These are phyloP conservation scores for Apostichopus leukothele DNA, from an alignment of 53 echinoderm and acorn worm species.

Conservation along the genomic window DNA sequence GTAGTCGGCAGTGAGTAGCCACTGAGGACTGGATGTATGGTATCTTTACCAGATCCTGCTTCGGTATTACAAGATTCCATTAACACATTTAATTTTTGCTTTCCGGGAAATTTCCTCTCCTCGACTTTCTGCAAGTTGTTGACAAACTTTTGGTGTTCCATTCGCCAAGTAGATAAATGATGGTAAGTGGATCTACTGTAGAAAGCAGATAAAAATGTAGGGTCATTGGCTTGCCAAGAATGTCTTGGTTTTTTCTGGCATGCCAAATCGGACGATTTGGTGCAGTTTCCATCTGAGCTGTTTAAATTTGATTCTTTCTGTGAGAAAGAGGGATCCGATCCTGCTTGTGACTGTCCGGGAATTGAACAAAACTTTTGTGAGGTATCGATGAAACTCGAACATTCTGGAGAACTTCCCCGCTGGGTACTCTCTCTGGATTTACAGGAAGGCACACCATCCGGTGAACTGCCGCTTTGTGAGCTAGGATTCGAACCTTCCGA, in stretches of 20 bases:
- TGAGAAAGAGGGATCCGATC: too few species aligned
- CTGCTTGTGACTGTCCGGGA: too few species aligned
- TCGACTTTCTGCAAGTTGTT: conserved; percentile 75
- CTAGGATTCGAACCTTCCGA: too few species aligned
- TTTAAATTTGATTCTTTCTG: neutral
- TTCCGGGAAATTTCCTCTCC: conserved; percentile 78
- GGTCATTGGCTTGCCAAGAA: conserved; percentile 65
- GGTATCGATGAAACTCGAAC: too few species aligned
- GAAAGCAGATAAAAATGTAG: conserved; percentile 82
- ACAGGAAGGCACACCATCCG: too few species aligned
- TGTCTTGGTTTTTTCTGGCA: conserved; percentile 9
- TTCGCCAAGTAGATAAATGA: conserved; percentile 93
- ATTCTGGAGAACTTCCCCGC: too few species aligned
- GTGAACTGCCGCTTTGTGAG: too few species aligned
- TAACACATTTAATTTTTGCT: conserved; percentile 54
- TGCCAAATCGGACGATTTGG: neutral
- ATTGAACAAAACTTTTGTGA: too few species aligned
- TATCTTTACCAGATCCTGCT: neutral
- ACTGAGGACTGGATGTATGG: neutral
- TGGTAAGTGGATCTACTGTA: conserved; percentile 88
- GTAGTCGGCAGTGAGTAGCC: neutral
- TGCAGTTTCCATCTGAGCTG: neutral
- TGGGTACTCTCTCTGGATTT: too few species aligned
- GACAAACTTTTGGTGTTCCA: conserved; percentile 81
- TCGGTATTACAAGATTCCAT: neutral